phyloP scores from a whole-genome alignment of 2,888 invertebrate species.

The Trichogramma evanescens region DNA sequence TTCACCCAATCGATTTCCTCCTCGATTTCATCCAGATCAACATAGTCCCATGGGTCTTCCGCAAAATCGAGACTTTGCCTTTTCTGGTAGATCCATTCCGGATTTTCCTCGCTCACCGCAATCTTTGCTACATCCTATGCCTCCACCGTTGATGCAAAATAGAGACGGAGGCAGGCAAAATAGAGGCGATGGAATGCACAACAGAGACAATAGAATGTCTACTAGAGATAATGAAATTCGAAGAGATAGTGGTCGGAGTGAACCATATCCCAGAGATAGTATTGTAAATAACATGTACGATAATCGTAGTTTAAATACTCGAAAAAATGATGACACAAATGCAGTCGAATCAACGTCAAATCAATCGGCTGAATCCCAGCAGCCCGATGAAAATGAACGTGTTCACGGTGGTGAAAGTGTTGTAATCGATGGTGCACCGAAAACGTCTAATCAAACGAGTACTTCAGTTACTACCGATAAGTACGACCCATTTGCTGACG shows the following conservation, averaged over 20 bases:
- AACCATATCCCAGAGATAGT: not conserved
- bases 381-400: slow-evolving; percentile 44
- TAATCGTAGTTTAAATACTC: slow-evolving; percentile 36
- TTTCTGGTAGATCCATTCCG: too few relatives aligned
- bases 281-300: slow-evolving; percentile 52
- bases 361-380: slow-evolving; percentile 22
- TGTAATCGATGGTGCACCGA: slow-evolving; percentile 43
- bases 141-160: slow-evolving; percentile 16
- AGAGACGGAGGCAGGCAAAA: not conserved
- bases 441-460: slow-evolving; percentile 27
- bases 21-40: slow-evolving; percentile 7
- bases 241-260: not conserved
- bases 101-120: slow-evolving; percentile 19
- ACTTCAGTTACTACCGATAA: slow-evolving; percentile 28
- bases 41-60: slow-evolving; percentile 8
- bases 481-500: slow-evolving; percentile 42
- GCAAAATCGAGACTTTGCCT: not conserved
- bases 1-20: slow-evolving; percentile 10
- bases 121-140: slow-evolving; percentile 24
- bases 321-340: slow-evolving; percentile 23
- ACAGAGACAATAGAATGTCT: not conserved
- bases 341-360: slow-evolving; percentile 25
- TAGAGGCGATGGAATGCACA: not conserved
- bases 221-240: not conserved
- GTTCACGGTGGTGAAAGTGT: slow-evolving; percentile 40